Evolutionary conservation across 2,888 invertebrate species (phyloP).

Genomic region (Monoplex corrugatus): DNA sequence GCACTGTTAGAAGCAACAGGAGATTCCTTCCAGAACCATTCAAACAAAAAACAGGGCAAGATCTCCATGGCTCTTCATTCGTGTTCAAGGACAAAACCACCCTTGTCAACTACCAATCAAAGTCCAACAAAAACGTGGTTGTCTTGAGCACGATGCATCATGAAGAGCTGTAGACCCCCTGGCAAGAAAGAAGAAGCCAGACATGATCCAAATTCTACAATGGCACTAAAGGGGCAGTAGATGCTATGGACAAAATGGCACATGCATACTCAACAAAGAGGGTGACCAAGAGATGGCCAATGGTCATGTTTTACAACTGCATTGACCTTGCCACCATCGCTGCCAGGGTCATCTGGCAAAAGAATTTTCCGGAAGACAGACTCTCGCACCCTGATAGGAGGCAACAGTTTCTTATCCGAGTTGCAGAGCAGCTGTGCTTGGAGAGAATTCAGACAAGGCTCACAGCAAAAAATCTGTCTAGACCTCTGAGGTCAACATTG

Average conservation of each 20-base stretch:
- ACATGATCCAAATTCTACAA: too few species aligned
- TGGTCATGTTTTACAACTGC: slow-evolving; percentile 9
- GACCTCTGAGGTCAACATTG: background rate
- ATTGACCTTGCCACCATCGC: slow-evolving; percentile 9
- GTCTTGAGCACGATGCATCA: too few species aligned
- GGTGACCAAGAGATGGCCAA: background rate
- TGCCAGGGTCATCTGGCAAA: background rate
- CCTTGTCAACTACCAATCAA: too few species aligned
- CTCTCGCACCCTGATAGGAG: background rate
- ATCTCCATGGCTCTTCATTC: too few species aligned
- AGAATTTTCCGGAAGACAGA: background rate
- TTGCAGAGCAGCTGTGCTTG: background rate
- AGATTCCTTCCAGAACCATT: background rate
- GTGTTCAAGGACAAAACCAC: too few species aligned
- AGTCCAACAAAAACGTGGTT: too few species aligned
- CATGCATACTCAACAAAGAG: background rate
- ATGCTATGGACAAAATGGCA: background rate
- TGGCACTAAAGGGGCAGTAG: too few species aligned
- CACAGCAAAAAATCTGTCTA: background rate
- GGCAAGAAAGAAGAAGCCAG: too few species aligned
- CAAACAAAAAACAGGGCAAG: too few species aligned
- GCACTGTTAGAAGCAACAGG: background rate
- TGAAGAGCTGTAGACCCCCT: too few species aligned
- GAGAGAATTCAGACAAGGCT: background rate
- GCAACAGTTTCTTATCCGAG: background rate